Base-by-base conservation (phyloP, 2,797 vertebrate genomes). In the Ctenosaura bakeri region DNA sequence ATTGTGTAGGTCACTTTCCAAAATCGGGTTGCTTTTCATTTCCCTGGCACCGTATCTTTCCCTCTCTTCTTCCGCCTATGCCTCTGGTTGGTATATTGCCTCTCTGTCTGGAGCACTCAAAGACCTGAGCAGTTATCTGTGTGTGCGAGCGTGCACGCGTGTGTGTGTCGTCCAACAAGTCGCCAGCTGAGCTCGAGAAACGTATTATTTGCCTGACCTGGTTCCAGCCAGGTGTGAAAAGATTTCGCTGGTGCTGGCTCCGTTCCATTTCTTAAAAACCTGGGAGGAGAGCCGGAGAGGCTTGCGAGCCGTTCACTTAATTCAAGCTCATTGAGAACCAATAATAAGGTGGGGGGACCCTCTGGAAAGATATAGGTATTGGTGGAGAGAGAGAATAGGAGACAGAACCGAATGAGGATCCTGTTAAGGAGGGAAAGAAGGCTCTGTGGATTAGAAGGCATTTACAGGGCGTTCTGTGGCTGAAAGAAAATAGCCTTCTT, bases 161-260 rank as follows among this genome's bases (percentile, higher is more conserved):
- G 94, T 95, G 93, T 50, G 94, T 94, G 94, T 95, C 93, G 74
- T 56, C 79, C 94, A 94, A 95, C 96, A 94, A 96, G 95, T 95
- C 93, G 91, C 86, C 38, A 69, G 13, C 93, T 85, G 92, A 96
- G 94, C 95, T 95, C 0, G 74, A 93, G 95, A 95, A 95, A 94
- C 13, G 7, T 91, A 95, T 97, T 97, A 96, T 91, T 94, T 94
- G 96, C 95, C 94, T 97, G 96, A 97, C 97, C 96, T 97, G 96
- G 95, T 97, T 97, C 95, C 95, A 96, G 89, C 96, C 95, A 96
- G 97, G 96, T 97, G 95, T 97, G 95, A 97, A 96, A 94, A 95
- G 95, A 96, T 96, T 78, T 93, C 92, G 52, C 94, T 83, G 93
- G 93, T 91, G 95, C 93, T 93, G 95, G 95, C 94, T 95, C 87